Percentiles rank a stretch among this genome's conserved stretches.
phyloP scores from a whole-genome alignment of 1,140 invertebrate genomes.

The Lordiphosa collinella region DNA sequence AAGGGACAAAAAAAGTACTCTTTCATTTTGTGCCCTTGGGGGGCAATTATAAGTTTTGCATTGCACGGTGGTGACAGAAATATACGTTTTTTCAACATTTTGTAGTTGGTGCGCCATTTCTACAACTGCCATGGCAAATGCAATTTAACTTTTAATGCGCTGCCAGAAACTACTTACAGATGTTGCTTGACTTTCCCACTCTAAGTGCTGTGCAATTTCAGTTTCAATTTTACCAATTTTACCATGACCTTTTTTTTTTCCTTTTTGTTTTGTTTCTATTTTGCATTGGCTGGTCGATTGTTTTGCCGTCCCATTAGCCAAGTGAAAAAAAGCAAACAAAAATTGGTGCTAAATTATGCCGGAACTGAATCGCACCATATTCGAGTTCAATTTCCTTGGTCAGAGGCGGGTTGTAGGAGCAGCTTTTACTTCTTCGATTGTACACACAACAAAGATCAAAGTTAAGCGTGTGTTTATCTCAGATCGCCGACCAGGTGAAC shows the following conservation, averaged over 20 bases:
- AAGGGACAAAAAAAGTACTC: slow-evolving; percentile 13
- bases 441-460: slow-evolving; percentile 49
- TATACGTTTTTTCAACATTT: slow-evolving; percentile 12
- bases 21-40: slow-evolving; percentile 48
- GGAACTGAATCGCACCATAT: slow-evolving; percentile 60
- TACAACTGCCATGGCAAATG: slow-evolving; percentile 53
- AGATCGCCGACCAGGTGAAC: slow-evolving; percentile 42
- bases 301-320: slow-evolving; percentile 56
- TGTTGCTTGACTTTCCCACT: slow-evolving; percentile 57
- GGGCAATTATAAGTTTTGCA: slow-evolving; percentile 43
- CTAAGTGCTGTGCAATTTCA: slow-evolving; percentile 68
- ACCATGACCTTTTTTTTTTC: slow-evolving; percentile 73
- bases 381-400: slow-evolving; percentile 7
- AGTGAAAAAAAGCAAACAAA: slow-evolving; percentile 70
- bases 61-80: slow-evolving; percentile 6
- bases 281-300: slow-evolving; percentile 37
- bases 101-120: slow-evolving; percentile 31
- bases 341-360: slow-evolving; percentile 76
- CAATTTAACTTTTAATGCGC: slow-evolving; percentile 45
- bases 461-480: slow-evolving; percentile 26
- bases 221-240: slow-evolving; percentile 73
- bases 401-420: too few species aligned
- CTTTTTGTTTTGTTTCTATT: slow-evolving; percentile 3
- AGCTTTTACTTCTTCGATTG: slow-evolving; percentile 43
- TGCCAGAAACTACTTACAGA: slow-evolving; percentile 35